phyloP scores from a whole-genome alignment of 2,113 vertebrate species.

The Arvicanthis niloticus region DNA sequence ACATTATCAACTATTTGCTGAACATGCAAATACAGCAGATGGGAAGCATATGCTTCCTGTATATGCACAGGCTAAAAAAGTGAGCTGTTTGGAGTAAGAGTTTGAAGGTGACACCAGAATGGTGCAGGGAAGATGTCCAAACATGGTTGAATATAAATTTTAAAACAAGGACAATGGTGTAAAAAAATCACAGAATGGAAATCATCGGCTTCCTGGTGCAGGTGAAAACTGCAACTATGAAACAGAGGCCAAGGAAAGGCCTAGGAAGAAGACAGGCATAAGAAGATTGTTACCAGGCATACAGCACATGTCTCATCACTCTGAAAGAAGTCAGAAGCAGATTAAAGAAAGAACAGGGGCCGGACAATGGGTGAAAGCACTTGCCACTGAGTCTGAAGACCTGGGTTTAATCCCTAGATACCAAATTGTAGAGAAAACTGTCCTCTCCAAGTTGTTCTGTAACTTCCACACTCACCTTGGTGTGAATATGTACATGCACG shows the following conservation, averaged over 20 bases:
- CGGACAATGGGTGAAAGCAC: neutral
- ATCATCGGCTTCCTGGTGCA: neutral
- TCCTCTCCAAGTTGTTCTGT: neutral
- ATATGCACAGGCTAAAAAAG: neutral
- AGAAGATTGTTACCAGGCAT: neutral
- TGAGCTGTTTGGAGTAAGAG: neutral
- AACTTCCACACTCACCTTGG: neutral
- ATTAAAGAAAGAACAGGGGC: neutral
- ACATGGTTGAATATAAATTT: neutral
- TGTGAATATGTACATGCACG: neutral
- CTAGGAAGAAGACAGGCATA: neutral
- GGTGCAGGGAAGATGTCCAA: neutral
- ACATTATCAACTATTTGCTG: neutral
- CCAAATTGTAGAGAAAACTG: neutral
- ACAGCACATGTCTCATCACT: neutral
- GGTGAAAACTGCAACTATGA: neutral
- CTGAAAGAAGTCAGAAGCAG: conserved; percentile 21
- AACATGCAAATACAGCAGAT: neutral
- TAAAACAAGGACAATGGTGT: conserved; percentile 18
- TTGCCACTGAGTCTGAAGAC: neutral
- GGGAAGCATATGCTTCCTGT: neutral
- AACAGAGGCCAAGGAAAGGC: neutral
- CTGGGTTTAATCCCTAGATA: neutral
- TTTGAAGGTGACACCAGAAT: neutral
- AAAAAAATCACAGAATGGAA: conserved; percentile 26